These are phyloP conservation scores for Idaea dimidiata DNA, from an alignment of 2,888 invertebrate genomes.

Conservation along the genomic window DNA sequence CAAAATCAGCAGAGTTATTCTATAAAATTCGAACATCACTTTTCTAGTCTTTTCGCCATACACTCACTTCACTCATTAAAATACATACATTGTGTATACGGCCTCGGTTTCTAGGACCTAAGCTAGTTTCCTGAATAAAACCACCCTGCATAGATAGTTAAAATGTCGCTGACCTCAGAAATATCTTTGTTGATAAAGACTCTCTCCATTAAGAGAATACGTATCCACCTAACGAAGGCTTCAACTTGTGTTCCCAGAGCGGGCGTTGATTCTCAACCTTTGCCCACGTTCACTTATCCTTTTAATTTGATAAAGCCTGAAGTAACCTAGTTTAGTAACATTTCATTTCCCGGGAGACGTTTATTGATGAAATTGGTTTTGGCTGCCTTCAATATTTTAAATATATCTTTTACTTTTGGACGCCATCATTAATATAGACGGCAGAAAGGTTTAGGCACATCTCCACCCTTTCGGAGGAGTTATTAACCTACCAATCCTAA, in stretches of 20 bases:
- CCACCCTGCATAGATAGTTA: background rate
- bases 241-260: background rate
- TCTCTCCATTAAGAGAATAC: background rate
- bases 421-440: too few relatives aligned
- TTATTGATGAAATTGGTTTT: background rate
- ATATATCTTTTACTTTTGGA: too few relatives aligned
- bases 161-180: background rate
- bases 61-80: too few relatives aligned
- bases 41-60: too few relatives aligned
- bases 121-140: background rate
- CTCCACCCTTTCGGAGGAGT: too few relatives aligned
- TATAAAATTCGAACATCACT: too few relatives aligned
- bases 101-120: too few relatives aligned
- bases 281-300: background rate
- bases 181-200: background rate
- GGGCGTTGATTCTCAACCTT: background rate
- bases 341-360: background rate
- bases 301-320: background rate
- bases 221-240: background rate
- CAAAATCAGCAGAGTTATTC: too few relatives aligned
- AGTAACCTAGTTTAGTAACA: background rate
- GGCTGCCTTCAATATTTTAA: background rate
- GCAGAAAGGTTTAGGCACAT: too few relatives aligned
- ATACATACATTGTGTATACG: too few relatives aligned
- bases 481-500: too few relatives aligned